These are phyloP conservation scores for Dipodomys stephensi DNA, from an alignment of 2,113 vertebrate genomes.

Conservation along the genomic window DNA sequence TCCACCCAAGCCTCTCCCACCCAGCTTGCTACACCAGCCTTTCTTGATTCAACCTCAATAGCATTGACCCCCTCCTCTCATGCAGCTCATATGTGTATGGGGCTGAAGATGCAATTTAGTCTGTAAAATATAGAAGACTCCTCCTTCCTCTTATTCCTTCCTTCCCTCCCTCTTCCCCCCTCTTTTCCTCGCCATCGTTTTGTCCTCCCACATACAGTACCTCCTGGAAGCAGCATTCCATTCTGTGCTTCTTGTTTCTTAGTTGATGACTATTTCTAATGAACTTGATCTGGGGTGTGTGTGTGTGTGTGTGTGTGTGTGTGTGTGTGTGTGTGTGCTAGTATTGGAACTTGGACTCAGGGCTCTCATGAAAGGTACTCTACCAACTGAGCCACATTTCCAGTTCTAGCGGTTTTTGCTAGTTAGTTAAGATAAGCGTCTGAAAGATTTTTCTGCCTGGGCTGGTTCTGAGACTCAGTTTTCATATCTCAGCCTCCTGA, in stretches of 20 bases:
- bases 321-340: no score
- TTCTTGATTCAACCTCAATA: neutral
- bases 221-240: neutral
- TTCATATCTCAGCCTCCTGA: no score
- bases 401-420: no score
- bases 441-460: no score
- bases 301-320: no score
- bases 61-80: neutral
- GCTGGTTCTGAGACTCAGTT: no score
- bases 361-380: no score
- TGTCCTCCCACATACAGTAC: accelerated
- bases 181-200: no score
- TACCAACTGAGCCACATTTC: no score
- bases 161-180: neutral
- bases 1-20: accelerated
- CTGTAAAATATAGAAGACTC: neutral
- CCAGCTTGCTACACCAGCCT: neutral
- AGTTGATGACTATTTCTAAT: neutral
- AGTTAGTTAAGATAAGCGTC: no score
- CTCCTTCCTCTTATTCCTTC: neutral
- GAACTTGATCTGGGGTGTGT: neutral
- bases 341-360: no score
- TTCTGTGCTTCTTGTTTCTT: neutral
- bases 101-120: neutral
- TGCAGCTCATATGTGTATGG: neutral